Conservation (phyloP, 1,140 invertebrate genomes). For the Paramacrobiotus metropolitanus region DNA sequence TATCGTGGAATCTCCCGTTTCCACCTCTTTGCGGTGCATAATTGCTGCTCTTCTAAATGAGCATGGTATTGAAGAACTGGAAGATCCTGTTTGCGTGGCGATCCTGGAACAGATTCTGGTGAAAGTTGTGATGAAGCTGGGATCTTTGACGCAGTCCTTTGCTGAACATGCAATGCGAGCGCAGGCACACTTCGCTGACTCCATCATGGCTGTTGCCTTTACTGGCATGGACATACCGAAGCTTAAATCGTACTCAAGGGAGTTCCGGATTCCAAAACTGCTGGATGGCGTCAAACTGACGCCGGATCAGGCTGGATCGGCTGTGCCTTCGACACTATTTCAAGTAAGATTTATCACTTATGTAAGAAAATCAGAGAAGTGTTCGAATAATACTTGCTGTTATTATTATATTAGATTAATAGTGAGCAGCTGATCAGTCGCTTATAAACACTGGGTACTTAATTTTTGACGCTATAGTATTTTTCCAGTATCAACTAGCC, state of each 20-base stretch:
- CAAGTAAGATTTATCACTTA: slow-evolving; percentile 1
- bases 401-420: too few relatives aligned
- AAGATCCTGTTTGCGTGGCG: background rate
- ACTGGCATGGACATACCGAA: background rate
- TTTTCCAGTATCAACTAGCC: too few relatives aligned
- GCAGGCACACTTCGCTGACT: background rate
- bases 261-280: background rate
- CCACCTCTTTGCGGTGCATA: background rate
- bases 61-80: background rate
- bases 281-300: background rate
- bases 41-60: background rate
- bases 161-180: background rate
- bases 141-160: background rate
- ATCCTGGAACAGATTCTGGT: background rate
- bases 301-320: background rate
- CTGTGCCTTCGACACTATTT: background rate
- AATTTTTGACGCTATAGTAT: too few relatives aligned
- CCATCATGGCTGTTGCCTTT: background rate
- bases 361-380: too few relatives aligned
- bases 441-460: too few relatives aligned
- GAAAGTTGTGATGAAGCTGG: background rate
- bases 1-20: background rate
- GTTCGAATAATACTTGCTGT: too few relatives aligned
- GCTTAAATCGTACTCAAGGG: background rate
- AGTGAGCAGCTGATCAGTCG: too few relatives aligned